Evolutionary conservation across 2,888 invertebrate genomes (phyloP).

Genomic region (Caenorhabditis afra): DNA sequence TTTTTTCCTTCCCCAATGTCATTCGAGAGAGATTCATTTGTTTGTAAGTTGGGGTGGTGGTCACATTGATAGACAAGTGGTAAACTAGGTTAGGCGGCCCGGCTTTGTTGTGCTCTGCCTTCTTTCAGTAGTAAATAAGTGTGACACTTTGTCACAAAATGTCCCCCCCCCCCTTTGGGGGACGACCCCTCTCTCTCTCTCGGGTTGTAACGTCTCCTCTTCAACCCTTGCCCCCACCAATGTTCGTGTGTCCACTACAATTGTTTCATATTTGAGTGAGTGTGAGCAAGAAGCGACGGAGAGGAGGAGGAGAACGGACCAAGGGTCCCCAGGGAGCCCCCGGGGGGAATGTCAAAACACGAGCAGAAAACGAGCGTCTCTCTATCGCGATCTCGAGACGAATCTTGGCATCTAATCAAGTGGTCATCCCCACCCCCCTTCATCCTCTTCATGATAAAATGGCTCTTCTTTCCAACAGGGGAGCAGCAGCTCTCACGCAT

Average conservation of each 20-base stretch:
- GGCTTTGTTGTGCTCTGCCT: conserved; percentile 31
- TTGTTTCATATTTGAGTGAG: conserved; percentile 42
- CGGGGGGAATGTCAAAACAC: conserved; percentile 34
- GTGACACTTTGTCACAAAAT: conserved; percentile 53
- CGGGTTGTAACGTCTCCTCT: too few species aligned
- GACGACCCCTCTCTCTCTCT: too few species aligned
- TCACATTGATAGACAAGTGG: conserved; percentile 11
- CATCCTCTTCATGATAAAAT: conserved; percentile 19
- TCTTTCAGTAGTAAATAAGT: conserved; percentile 55
- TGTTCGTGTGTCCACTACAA: conserved; percentile 44
- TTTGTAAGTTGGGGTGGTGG: background rate
- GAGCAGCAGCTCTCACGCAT: too few species aligned
- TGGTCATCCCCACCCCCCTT: conserved; percentile 10
- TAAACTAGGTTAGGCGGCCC: conserved; percentile 43
- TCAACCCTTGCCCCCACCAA: conserved; percentile 4
- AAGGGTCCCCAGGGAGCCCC: background rate
- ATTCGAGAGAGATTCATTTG: too few species aligned
- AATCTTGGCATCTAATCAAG: conserved; percentile 50
- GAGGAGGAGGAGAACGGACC: background rate
- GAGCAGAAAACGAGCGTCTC: conserved; percentile 31
- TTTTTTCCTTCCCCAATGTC: background rate
- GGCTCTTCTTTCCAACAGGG: too few species aligned
- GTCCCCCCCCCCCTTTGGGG: conserved; percentile 21
- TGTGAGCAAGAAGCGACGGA: conserved; percentile 10
- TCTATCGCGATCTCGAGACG: too few species aligned